phyloP scores from a whole-genome alignment of 2,113 vertebrate genomes.

The Pampusana beccarii region DNA sequence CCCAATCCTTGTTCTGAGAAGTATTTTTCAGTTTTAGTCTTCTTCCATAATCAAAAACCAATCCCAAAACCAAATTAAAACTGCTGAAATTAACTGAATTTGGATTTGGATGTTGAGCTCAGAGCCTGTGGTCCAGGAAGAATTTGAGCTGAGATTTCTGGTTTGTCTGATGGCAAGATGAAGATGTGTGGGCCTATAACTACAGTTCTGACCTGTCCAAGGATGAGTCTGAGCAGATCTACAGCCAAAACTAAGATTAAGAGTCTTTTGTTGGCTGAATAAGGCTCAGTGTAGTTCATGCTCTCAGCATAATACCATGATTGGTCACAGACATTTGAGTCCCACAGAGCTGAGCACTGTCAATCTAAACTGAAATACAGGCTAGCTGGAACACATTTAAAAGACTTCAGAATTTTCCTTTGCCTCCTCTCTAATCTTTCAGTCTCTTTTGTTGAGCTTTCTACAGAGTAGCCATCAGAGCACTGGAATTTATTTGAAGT shows the following conservation, averaged over 20 bases:
- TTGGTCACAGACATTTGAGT: background rate
- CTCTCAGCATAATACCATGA: background rate
- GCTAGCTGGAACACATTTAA: background rate
- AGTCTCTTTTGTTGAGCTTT: background rate
- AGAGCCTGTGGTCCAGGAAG: background rate
- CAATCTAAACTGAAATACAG: background rate
- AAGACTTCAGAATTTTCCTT: background rate
- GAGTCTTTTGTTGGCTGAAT: background rate
- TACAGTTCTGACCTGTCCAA: background rate
- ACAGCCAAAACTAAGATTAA: background rate
- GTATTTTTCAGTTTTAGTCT: background rate
- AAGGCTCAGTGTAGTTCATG: background rate
- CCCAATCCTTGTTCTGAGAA: background rate
- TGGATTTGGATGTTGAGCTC: background rate
- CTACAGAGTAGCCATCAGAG: background rate
- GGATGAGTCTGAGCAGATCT: background rate
- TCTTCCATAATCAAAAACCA: background rate
- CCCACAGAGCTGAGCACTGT: background rate
- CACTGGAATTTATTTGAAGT: background rate
- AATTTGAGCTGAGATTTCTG: background rate
- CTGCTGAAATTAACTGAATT: background rate
- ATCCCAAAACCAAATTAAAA: background rate
- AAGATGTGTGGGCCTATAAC: background rate
- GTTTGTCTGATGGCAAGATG: background rate
- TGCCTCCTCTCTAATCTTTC: background rate